Percentiles rank a stretch among this genome's conserved stretches.
phyloP scores from a whole-genome alignment of 1,140 invertebrate genomes.

The Scaptomyza graminum region DNA sequence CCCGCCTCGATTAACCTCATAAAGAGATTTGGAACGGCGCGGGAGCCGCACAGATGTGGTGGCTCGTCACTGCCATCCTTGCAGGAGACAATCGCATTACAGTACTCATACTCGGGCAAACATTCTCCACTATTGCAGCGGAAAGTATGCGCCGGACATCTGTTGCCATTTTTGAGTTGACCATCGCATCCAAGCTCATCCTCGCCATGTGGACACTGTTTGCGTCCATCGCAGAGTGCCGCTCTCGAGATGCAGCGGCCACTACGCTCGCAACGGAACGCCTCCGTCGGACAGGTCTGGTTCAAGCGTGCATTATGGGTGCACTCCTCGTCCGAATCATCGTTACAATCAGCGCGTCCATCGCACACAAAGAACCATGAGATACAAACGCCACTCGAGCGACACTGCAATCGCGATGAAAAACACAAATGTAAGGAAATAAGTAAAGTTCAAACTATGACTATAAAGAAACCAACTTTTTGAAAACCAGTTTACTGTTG shows the following conservation, averaged over 20 bases:
- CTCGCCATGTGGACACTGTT: slow-evolving; percentile 91
- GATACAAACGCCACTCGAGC: slow-evolving; percentile 93
- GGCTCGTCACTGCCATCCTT: slow-evolving; percentile 94
- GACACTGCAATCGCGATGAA: slow-evolving; percentile 85
- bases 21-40: slow-evolving; percentile 79
- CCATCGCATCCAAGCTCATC: slow-evolving; percentile 91
- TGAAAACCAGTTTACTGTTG: no score
- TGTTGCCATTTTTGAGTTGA: slow-evolving; percentile 85
- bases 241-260: slow-evolving; percentile 90
- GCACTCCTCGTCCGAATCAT: slow-evolving; percentile 93
- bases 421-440: background rate
- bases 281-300: slow-evolving; percentile 83
- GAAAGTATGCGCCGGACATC: slow-evolving; percentile 92
- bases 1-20: slow-evolving; percentile 74
- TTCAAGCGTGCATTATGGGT: slow-evolving; percentile 75
- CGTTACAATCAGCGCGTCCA: slow-evolving; percentile 88
- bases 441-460: background rate
- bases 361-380: slow-evolving; percentile 97
- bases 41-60: slow-evolving; percentile 88
- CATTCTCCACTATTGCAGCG: slow-evolving; percentile 93
- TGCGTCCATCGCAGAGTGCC: slow-evolving; percentile 90
- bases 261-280: slow-evolving; percentile 88
- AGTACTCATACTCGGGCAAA: slow-evolving; percentile 94
- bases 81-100: slow-evolving; percentile 94
- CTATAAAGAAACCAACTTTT: no score